Conservation (phyloP, 1,140 invertebrate genomes). For the Drosophila orena region DNA sequence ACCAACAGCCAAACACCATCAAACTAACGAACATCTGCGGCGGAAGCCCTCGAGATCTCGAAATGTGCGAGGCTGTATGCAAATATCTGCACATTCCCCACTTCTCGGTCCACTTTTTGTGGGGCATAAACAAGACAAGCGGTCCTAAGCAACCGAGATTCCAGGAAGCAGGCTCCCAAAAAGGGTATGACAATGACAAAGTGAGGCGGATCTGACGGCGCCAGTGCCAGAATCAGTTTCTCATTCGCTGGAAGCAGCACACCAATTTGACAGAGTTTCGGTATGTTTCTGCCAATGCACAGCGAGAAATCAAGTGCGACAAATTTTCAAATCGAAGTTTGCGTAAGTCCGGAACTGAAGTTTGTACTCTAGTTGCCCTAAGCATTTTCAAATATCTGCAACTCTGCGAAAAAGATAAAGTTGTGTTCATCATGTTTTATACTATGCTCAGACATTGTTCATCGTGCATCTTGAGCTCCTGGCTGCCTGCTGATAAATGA, state of each 20-base stretch:
- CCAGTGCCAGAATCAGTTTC: constrained; percentile 33
- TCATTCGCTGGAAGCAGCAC: constrained; percentile 2
- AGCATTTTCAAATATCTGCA: no score
- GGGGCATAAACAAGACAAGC: constrained; percentile 47
- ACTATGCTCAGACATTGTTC: neutral
- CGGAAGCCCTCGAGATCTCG: constrained; percentile 45
- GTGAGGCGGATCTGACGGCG: constrained; percentile 72
- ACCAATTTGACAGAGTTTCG: constrained; percentile 7
- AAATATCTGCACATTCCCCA: constrained; percentile 52
- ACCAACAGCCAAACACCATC: constrained; percentile 59
- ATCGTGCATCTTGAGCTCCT: constrained; percentile 1
- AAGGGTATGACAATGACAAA: constrained; percentile 82
- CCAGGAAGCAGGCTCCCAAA: constrained; percentile 53
- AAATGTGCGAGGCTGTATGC: constrained; percentile 49
- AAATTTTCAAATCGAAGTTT: neutral
- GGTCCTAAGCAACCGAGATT: constrained; percentile 49
- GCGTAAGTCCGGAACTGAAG: no score
- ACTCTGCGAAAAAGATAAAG: no score
- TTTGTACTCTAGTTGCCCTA: no score
- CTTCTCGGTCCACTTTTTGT: constrained; percentile 2
- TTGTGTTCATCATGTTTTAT: no score
- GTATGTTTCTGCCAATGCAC: constrained; percentile 3
- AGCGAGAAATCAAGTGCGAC: neutral
- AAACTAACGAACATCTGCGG: constrained; percentile 65
- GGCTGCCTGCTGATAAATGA: constrained; percentile 72